Conservation (phyloP, 2,797 vertebrate genomes). For the Toxotes lorentzi region DNA sequence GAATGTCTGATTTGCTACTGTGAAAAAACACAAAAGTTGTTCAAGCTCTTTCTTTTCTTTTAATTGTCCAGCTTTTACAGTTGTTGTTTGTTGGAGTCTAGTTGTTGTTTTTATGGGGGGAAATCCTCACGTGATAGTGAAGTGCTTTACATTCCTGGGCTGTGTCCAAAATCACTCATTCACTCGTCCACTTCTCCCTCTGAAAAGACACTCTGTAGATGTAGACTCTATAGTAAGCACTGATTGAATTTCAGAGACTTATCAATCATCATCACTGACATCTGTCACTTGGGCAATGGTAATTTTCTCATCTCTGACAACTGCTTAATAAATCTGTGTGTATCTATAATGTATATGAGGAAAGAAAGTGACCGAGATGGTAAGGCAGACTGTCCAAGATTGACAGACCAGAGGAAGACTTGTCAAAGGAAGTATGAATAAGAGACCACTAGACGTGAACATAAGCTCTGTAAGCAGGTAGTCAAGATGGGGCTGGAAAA, state of each 20-base stretch:
- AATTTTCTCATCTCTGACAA: not conserved
- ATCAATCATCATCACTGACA: too few species aligned
- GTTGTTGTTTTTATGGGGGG: not conserved
- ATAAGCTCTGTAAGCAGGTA: slow-evolving; percentile 29
- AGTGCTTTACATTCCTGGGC: too few species aligned
- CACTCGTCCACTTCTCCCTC: not conserved
- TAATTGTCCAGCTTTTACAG: not conserved
- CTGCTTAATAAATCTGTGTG: too few species aligned
- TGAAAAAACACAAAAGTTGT: not conserved
- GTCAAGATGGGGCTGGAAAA: slow-evolving; percentile 38
- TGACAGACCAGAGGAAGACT: not conserved
- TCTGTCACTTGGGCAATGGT: not conserved
- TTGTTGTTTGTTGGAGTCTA: not conserved
- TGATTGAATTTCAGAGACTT: not conserved
- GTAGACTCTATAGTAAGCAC: not conserved
- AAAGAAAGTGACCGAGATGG: not conserved
- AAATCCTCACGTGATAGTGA: not conserved
- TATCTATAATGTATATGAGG: not conserved
- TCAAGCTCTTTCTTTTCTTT: not conserved
- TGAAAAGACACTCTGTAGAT: not conserved
- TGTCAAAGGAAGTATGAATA: not conserved
- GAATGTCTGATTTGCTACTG: not conserved
- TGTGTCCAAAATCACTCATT: not conserved
- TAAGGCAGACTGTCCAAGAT: not conserved
- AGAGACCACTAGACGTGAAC: not conserved